phyloP scores from a whole-genome alignment of 2,888 invertebrate genomes.

The Congeria kusceri region DNA sequence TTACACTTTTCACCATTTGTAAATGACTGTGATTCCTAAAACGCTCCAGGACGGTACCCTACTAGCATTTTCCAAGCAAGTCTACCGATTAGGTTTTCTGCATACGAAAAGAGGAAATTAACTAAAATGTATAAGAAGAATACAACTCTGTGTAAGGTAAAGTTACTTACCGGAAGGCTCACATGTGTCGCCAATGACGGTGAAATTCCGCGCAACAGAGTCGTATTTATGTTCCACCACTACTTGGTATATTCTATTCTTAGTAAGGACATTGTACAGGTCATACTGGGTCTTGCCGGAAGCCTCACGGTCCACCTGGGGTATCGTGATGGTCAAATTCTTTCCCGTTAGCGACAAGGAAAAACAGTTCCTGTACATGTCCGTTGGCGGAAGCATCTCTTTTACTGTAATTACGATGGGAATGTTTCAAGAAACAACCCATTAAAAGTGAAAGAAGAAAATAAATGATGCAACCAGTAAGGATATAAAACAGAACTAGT shows the following conservation, averaged over 20 bases:
- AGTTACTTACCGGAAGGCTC: conserved; percentile 34
- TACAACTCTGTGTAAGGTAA: too few species aligned
- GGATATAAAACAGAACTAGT: too few species aligned
- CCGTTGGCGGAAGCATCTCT: conserved; percentile 9
- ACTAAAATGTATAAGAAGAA: too few species aligned
- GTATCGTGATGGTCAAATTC: conserved; percentile 40
- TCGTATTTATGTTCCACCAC: conserved; percentile 33
- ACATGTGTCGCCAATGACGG: conserved; percentile 23
- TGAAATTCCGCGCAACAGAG: conserved; percentile 28
- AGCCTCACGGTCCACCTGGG: conserved; percentile 9
- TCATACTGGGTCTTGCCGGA: conserved; percentile 1
- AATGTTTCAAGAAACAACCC: too few species aligned
- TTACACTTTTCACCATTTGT: too few species aligned
- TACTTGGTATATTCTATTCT: conserved; percentile 13
- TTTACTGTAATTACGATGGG: conserved; percentile 2
- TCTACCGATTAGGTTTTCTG: too few species aligned
- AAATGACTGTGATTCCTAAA: too few species aligned
- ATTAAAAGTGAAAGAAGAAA: too few species aligned
- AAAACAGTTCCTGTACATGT: background rate
- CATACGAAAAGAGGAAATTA: too few species aligned
- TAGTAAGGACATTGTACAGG: conserved; percentile 13
- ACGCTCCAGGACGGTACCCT: too few species aligned
- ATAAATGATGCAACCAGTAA: too few species aligned
- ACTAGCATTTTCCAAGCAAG: too few species aligned
- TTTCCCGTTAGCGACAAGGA: conserved; percentile 4